Base-by-base conservation (phyloP, 2,888 invertebrate species). In the Hedya salicella region DNA sequence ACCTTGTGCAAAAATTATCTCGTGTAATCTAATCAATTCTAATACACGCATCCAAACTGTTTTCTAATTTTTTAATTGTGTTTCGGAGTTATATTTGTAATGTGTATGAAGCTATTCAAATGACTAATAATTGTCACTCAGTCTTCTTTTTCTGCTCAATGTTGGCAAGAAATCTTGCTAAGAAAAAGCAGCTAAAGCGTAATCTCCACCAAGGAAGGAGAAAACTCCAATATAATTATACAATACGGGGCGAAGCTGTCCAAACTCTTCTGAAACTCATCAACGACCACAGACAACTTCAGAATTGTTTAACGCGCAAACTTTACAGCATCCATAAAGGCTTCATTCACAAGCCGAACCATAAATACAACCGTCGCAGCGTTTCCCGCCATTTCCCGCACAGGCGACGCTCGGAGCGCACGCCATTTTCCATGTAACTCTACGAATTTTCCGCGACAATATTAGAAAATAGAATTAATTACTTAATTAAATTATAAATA, bases 371-470 rank as follows among this genome's bases (percentile, higher is more conserved):
- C 59, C 63, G 68, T 71, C 75, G 76, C 73, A 71, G 68, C 69
- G 57, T 81, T 87, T 84, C 83, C 78, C 82, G 86, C 82, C 87
- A 89, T 84, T 88, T 80, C 70, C 75, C 74, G 76, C 75, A 64
- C 74, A 73, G 72, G 59, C 74, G 72, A 72, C 81, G 72, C 77
- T 74, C 75, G 75, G 79, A 77, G 44, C 67, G 69, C 70, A 71
- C 71, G 69, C 52, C 67, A 69, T 73, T 67, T 72, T 70, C 57
- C 46, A 63, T 67, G 53, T 65, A 14, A 50, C 39, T 36, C 32
- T 39, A 54, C 54, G 66, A 64, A 60, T 62, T 62, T 57, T 14
- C 30, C 46, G 17, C 36, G 62, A 64, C 50, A 64, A 64, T 64
- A 64, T 46, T 49, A 44, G 21, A 66, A 14, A 39, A 52, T 14